Evolutionary conservation across 2,113 vertebrate genomes (phyloP).

Genomic region (Trematomus loennbergii): DNA sequence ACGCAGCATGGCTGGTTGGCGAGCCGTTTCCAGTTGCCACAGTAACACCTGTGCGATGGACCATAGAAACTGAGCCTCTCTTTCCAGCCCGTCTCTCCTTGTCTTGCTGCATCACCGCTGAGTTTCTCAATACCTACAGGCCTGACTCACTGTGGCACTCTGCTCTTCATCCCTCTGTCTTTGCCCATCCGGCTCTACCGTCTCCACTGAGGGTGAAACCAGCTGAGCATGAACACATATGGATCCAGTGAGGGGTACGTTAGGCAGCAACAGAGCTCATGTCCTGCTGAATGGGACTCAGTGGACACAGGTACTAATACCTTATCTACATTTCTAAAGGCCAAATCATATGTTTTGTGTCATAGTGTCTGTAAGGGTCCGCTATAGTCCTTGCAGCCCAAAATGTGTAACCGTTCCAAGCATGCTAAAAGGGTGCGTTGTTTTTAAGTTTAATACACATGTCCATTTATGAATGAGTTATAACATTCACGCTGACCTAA

Average conservation of each 20-base stretch:
- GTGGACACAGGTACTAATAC: not conserved
- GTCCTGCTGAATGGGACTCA: not conserved
- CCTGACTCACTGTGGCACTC: constrained; percentile 40
- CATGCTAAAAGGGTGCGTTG: too few relatives aligned
- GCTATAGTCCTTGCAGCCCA: too few relatives aligned
- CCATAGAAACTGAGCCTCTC: constrained; percentile 70
- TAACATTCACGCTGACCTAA: too few relatives aligned
- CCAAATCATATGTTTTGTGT: too few relatives aligned
- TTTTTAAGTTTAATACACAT: too few relatives aligned
- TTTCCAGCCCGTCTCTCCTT: constrained; percentile 24
- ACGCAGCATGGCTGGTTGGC: constrained; percentile 79
- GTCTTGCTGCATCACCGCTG: constrained; percentile 49
- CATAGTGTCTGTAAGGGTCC: too few relatives aligned
- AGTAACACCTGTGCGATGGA: constrained; percentile 86
- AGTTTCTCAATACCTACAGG: constrained; percentile 41
- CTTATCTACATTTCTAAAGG: too few relatives aligned
- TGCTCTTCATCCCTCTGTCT: constrained; percentile 3
- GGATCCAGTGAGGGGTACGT: not conserved
- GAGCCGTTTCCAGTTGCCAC: constrained; percentile 83
- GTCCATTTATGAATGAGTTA: too few relatives aligned
- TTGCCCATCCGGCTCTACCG: not conserved
- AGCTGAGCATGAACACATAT: not conserved
- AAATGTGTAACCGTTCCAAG: too few relatives aligned
- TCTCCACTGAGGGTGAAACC: constrained; percentile 1
- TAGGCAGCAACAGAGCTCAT: not conserved